A percentile compares a stretch with the other conserved stretches of the same genome.
Evolutionary conservation across 2,797 vertebrate genomes (phyloP).

Genomic region (Cuculus canorus): DNA sequence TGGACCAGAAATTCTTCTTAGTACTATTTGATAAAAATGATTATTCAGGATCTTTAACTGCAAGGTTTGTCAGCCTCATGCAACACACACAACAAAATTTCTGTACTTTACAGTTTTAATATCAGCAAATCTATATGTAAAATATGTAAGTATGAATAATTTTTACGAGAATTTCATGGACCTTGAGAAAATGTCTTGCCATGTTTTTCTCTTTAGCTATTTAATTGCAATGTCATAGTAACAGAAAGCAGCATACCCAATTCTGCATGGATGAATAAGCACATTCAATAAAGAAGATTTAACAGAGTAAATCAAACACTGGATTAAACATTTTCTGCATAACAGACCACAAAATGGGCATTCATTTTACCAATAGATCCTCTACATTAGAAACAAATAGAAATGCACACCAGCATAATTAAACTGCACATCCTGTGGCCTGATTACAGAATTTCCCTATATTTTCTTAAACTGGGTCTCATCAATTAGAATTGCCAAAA

Average conservation of each 20-base stretch:
- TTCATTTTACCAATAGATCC: constrained; percentile 78
- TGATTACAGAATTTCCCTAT: constrained; percentile 64
- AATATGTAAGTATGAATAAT: constrained; percentile 65
- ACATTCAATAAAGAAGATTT: constrained; percentile 82
- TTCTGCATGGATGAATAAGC: constrained; percentile 80
- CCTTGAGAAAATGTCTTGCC: constrained; percentile 74
- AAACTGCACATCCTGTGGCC: constrained; percentile 71
- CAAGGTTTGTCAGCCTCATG: constrained; percentile 18
- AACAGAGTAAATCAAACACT: constrained; percentile 81
- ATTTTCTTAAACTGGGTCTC: constrained; percentile 67
- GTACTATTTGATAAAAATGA: constrained; percentile 54
- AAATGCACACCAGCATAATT: constrained; percentile 75
- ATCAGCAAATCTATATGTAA: neutral
- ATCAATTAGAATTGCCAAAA: constrained; percentile 68
- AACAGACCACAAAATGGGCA: constrained; percentile 83
- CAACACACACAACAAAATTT: neutral
- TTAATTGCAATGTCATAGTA: constrained; percentile 82
- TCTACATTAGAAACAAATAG: constrained; percentile 75
- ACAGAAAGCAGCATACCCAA: constrained; percentile 78
- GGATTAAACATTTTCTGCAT: constrained; percentile 84
- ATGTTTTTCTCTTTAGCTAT: constrained; percentile 72
- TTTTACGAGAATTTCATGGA: constrained; percentile 73
- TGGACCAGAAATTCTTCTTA: constrained; percentile 69
- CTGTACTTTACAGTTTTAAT: constrained; percentile 14
- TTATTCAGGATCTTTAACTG: constrained; percentile 45